These are phyloP conservation scores for Hesperophylax magnus DNA, from an alignment of 1,140 invertebrate genomes.

Conservation along the genomic window DNA sequence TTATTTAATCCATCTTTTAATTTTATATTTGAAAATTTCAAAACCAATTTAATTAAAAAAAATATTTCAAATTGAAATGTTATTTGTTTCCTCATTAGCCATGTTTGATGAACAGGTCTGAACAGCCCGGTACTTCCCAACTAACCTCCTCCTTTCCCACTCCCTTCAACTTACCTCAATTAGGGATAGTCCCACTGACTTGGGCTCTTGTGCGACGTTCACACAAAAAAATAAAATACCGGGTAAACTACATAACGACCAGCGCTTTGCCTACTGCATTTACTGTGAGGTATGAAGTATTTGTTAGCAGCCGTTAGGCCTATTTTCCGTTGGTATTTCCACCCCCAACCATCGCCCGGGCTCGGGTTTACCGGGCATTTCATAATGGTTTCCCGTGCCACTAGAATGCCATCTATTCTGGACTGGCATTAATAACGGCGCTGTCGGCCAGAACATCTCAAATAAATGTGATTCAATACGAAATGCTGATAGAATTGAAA, in stretches of 20 bases:
- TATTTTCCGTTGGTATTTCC: slow-evolving; percentile 4
- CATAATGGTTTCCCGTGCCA: background rate
- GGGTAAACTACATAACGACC: background rate
- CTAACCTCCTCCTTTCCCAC: no score
- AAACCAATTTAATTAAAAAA: no score
- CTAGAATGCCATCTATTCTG: background rate
- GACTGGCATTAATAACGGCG: background rate
- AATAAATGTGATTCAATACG: slow-evolving; percentile 1
- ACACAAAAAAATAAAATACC: background rate
- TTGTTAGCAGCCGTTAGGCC: background rate
- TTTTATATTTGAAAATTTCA: no score
- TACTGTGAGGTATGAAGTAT: no score
- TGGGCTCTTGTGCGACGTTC: no score
- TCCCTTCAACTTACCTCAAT: no score
- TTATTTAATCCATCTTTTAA: no score
- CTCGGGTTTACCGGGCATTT: background rate
- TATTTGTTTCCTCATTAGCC: no score
- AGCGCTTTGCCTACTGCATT: background rate
- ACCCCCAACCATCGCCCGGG: background rate
- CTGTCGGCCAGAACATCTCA: background rate
- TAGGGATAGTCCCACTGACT: no score
- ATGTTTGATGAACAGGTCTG: no score
- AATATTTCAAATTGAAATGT: no score
- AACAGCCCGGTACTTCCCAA: no score
- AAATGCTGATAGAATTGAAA: background rate